Evolutionary conservation across 2,888 invertebrate species (phyloP), one percentile per base, ranked within the genome.

Genomic region (Slavum lentiscoides): DNA sequence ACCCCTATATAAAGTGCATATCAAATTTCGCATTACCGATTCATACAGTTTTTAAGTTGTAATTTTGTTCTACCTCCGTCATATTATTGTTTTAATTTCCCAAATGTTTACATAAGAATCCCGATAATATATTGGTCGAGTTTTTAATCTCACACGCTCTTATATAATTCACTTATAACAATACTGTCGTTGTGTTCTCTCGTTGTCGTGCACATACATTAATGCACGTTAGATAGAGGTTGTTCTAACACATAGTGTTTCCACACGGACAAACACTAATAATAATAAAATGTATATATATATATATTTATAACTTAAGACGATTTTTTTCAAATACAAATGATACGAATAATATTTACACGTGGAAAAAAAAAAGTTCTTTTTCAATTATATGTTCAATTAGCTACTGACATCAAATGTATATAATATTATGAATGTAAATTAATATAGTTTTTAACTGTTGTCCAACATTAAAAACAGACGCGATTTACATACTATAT

Each of bases 201-300:
- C 17, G 15, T 17, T 4, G 61, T 23, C 62, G 30, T 49, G 11
- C 53, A 9, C 21, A 30, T 62, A 2, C 17, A 58, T 55, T 17
- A 30, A 13, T 59, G 64, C 80, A 72, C 80, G 80, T 80, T 80
- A 80, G 80, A 80, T 80, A 80, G 80, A 64, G 70, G 80, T 80
- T 80, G 55, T 72, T n/a, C 80, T 80, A 80, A 72, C 80, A 58
- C 30, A 9, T 39, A 43, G 62, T 58, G 53, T 77, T 19, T 55
- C 17, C 59, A n/a, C 67, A 21, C 17, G 8, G 39, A 59, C 53
- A 62, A 61, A 62, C 49, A 37, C 15, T 17, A 8, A 58, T 59
- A 67, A 39, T 53, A 64, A 58, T 43, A 53, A n/a, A 30, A 58
- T 17, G 1, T 30, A 30, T 30, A 30, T 30, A 30, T 30, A 30